phyloP scores from a whole-genome alignment of 2,797 vertebrate species.

The Emys orbicularis region DNA sequence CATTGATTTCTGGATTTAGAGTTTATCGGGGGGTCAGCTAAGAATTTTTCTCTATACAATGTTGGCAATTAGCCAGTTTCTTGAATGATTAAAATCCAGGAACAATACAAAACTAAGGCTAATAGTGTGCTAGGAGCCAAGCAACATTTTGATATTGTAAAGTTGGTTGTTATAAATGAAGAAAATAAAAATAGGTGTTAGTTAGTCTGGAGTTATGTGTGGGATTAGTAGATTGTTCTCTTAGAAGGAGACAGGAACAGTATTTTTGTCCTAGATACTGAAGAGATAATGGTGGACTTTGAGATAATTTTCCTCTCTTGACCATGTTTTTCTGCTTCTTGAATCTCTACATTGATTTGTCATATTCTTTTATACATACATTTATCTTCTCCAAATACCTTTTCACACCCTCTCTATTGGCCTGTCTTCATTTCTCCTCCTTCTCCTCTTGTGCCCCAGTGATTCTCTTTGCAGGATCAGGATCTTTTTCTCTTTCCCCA shows the following conservation, averaged over 20 bases:
- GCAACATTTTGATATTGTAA: background rate
- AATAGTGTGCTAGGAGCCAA: background rate
- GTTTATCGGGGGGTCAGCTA: slow-evolving; percentile 44
- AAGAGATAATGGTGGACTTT: background rate
- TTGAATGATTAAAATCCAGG: background rate
- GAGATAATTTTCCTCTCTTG: background rate
- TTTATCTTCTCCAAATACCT: background rate
- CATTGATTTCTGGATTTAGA: slow-evolving; percentile 67
- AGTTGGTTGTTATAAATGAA: background rate
- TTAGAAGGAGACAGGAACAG: background rate
- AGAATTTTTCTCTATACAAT: background rate
- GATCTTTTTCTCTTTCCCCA: background rate
- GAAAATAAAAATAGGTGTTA: background rate
- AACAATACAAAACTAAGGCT: background rate
- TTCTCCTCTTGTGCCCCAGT: background rate
- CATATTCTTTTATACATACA: background rate
- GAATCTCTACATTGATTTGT: background rate
- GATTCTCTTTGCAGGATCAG: background rate
- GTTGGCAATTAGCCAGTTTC: background rate
- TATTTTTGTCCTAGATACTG: background rate
- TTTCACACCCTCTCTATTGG: background rate
- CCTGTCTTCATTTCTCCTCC: background rate
- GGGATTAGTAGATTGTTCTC: background rate
- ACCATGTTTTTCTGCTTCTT: background rate
- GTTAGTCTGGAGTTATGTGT: background rate